phyloP scores from a whole-genome alignment of 2,888 invertebrate genomes.

The Cephus pulcher region DNA sequence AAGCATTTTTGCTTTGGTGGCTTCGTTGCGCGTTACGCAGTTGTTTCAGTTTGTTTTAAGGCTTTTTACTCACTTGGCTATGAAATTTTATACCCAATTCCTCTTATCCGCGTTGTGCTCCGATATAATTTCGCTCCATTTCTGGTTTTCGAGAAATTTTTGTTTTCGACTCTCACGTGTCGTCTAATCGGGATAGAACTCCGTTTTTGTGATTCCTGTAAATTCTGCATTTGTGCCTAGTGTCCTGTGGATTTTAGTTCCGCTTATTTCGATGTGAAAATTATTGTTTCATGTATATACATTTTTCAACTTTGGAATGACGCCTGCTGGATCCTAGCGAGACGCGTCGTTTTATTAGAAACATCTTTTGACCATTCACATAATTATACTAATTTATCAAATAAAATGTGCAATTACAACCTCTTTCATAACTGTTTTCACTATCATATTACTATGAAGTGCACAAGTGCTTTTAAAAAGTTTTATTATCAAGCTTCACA shows the following conservation, averaged over 20 bases:
- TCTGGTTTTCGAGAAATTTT: neutral
- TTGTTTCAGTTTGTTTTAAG: neutral
- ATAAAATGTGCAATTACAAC: neutral
- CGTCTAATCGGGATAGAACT: neutral
- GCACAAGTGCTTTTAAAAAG: no score
- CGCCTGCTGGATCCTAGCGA: neutral
- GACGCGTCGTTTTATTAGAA: neutral
- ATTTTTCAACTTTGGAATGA: neutral
- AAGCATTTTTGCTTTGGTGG: constrained; percentile 4
- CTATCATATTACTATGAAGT: neutral
- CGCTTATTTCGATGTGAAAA: neutral
- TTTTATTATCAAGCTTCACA: no score
- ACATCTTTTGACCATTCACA: neutral
- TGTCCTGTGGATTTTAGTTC: neutral
- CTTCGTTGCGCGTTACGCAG: neutral
- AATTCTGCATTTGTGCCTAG: neutral
- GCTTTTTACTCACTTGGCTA: neutral
- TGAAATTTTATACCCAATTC: neutral
- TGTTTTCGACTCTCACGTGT: neutral
- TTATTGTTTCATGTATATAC: neutral
- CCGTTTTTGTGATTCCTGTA: neutral
- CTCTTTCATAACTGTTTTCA: no score
- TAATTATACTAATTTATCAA: neutral
- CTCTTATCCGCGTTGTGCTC: neutral
- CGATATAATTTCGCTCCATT: neutral